These are phyloP conservation scores for Saguinus midas DNA, from an alignment of 2,113 vertebrate species.

Conservation along the genomic window DNA sequence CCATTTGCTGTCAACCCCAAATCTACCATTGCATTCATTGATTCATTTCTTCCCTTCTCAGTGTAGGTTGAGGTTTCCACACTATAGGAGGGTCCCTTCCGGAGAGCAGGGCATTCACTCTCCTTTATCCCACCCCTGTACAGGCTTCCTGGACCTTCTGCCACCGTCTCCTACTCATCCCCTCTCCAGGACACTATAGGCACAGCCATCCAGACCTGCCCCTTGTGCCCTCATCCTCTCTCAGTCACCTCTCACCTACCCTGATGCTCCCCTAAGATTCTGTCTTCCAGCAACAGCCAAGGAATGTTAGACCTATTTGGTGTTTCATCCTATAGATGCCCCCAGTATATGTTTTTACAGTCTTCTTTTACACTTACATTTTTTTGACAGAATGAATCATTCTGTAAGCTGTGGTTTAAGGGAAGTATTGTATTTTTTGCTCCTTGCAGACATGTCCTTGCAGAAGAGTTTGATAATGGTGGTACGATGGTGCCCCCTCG, in stretches of 20 bases:
- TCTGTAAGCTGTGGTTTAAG: neutral
- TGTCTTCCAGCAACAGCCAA: neutral
- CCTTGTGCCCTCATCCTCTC: neutral
- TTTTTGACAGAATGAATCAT: neutral
- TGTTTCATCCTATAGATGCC: neutral
- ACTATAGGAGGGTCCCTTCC: neutral
- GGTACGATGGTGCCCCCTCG: neutral
- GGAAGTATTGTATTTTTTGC: neutral
- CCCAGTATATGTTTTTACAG: neutral
- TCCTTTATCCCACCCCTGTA: neutral
- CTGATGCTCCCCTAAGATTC: neutral
- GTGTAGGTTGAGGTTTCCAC: neutral
- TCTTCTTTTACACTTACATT: neutral
- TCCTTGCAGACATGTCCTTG: neutral
- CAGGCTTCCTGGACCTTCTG: neutral
- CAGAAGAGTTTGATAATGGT: neutral
- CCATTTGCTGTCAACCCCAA: neutral
- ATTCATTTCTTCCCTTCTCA: neutral
- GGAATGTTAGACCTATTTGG: no score
- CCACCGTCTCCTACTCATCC: neutral
- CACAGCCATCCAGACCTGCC: neutral
- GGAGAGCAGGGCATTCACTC: neutral
- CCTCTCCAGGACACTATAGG: neutral
- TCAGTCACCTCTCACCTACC: neutral
- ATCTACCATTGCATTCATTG: neutral